Evolutionary conservation across 2,113 vertebrate species (phyloP), one percentile per base, ranked within the genome.

Genomic region (Cebus imitator): DNA sequence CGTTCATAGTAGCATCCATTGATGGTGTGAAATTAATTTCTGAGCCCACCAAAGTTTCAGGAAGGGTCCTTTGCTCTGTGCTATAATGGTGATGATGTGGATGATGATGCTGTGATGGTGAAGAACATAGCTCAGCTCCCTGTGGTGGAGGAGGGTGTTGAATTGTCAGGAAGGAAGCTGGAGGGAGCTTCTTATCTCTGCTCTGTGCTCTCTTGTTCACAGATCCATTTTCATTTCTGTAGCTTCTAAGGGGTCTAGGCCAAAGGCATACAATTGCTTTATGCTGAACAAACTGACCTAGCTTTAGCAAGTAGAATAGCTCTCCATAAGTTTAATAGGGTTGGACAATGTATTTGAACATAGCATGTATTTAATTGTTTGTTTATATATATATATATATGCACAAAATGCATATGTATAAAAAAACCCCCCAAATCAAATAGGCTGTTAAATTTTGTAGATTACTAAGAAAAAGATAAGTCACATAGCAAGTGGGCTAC

Each of bases 371-470:
- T n/a, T 80, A 61, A 81, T 27, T 66, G 35, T 64, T 64, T 64
- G 5, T 6, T 14, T 64, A 2, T 40, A 40, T 40, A 40, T 64
- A 2, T 30, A 30, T 64, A 13, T 64, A 32, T 64, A 32, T 32
- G 1, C 32, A 64, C 61, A 32, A 64, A 64, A 64, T 32, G 32
- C 27, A 64, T 32, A 30, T 64, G 61, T 32, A 64, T 64, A 32
- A 64, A 64, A 64, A 13, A 55, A 68, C 66, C 14, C 13, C 14
- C 96, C 61, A 21, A 61, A 91, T 50, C 50, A 91, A n/a, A 32
- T 32, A 16, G 92, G 73, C 81, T 88, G 81, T 95, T 96, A 97
- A 97, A 87, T 84, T 97, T 96, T 5, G 6, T 35, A 35, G 75
- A 80, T 82, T n/a, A n/a, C 70, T 78, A 40, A 57, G 35, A 37